These are phyloP conservation scores for Polylopha cassiicola DNA, from an alignment of 2,888 invertebrate species.

Conservation along the genomic window DNA sequence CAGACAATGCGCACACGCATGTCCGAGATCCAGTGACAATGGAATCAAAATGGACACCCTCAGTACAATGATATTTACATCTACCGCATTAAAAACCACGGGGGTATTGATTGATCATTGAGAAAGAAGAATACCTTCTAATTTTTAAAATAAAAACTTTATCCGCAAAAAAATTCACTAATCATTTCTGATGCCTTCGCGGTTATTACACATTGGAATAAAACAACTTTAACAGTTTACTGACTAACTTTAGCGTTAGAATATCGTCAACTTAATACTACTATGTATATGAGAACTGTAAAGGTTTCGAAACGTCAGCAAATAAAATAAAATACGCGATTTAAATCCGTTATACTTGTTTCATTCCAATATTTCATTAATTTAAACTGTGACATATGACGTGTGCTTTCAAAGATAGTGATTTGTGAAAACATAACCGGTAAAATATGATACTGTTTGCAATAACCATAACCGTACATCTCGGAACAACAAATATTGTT, in stretches of 20 bases:
- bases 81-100: slow-evolving; percentile 44
- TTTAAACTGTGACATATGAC: slow-evolving; percentile 1
- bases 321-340: slow-evolving; percentile 4
- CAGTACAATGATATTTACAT: slow-evolving; percentile 44
- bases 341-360: not conserved
- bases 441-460: slow-evolving; percentile 42
- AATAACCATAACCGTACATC: slow-evolving; percentile 71
- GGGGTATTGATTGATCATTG: slow-evolving; percentile 57
- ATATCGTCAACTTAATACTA: too few species aligned
- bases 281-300: too few species aligned
- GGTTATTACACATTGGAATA: too few species aligned
- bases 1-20: slow-evolving; percentile 31
- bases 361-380: not conserved
- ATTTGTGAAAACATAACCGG: slow-evolving; percentile 20
- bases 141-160: slow-evolving; percentile 47
- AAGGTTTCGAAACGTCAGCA: too few species aligned
- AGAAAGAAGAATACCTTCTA: slow-evolving; percentile 55
- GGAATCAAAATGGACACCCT: slow-evolving; percentile 40
- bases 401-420: too few species aligned
- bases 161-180: too few species aligned
- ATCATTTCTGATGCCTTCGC: too few species aligned
- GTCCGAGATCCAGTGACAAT: slow-evolving; percentile 34
- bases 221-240: too few species aligned
- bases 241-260: too few species aligned
- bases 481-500: slow-evolving; percentile 71